Conservation (phyloP, 1,140 invertebrate species). For the Andrena cerasifolii region DNA sequence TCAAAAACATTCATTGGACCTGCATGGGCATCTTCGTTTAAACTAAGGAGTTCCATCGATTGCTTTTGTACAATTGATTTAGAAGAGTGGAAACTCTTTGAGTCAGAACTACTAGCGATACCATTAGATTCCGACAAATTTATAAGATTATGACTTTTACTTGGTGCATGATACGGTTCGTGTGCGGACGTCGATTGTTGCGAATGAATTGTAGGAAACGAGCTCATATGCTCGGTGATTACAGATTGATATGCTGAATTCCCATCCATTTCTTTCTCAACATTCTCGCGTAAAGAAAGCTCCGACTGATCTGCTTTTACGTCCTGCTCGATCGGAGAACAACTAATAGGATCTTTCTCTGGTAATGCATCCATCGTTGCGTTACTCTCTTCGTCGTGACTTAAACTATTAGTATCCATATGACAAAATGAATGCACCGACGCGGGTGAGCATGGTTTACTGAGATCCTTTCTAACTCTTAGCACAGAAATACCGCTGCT, state of each 20-base stretch:
- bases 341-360: constrained; percentile 80
- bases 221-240: constrained; percentile 73
- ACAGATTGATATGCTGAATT: constrained; percentile 71
- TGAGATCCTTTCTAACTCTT: constrained; percentile 68
- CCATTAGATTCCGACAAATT: constrained; percentile 74
- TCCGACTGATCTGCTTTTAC: constrained; percentile 64
- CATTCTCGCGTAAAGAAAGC: constrained; percentile 39
- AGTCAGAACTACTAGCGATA: constrained; percentile 73
- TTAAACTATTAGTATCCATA: constrained; percentile 64
- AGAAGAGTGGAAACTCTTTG: constrained; percentile 73
- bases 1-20: constrained; percentile 81
- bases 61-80: constrained; percentile 76
- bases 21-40: constrained; percentile 81
- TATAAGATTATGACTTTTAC: constrained; percentile 71
- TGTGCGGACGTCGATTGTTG: constrained; percentile 68
- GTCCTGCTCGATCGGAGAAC: constrained; percentile 57
- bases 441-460: constrained; percentile 70
- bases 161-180: constrained; percentile 66
- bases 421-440: constrained; percentile 73
- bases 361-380: constrained; percentile 45
- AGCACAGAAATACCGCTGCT: constrained; percentile 72
- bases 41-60: constrained; percentile 78
- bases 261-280: constrained; percentile 50
- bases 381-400: constrained; percentile 64
- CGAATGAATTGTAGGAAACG: constrained; percentile 69